Percentiles rank a stretch among this genome's conserved stretches.
Evolutionary conservation across 2,888 invertebrate genomes (phyloP).

Genomic region (Lottia scabra): DNA sequence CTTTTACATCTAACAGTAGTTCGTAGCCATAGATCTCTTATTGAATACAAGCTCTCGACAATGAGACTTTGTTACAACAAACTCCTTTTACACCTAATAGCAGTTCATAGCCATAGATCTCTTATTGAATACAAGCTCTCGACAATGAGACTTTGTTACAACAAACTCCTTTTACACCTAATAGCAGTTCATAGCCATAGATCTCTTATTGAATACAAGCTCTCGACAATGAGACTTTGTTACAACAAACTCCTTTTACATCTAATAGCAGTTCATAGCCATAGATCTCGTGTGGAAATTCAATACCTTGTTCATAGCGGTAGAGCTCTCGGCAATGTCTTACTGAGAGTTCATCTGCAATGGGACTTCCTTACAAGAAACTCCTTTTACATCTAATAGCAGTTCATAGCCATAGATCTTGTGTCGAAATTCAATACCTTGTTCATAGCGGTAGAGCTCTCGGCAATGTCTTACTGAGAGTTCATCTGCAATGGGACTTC

Average conservation of each 20-base stretch:
- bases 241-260: neutral
- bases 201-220: too few species aligned
- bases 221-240: too few species aligned
- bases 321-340: too few species aligned
- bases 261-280: neutral
- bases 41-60: too few species aligned
- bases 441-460: too few species aligned
- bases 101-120: neutral
- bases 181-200: neutral
- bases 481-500: too few species aligned
- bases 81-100: neutral
- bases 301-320: too few species aligned
- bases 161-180: neutral
- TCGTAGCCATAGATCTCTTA: neutral
- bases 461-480: too few species aligned
- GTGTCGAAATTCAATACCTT: too few species aligned
- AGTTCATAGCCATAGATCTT: neutral
- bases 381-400: neutral
- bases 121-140: too few species aligned
- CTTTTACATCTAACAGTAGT: neutral
- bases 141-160: neutral
- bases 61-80: neutral
- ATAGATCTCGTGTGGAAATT: too few species aligned
- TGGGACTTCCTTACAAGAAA: neutral
- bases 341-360: too few species aligned